A percentile compares a stretch with the other conserved stretches of the same genome.
phyloP scores from a whole-genome alignment of 1,140 invertebrate species.

The Akabosia matsudoensis region DNA sequence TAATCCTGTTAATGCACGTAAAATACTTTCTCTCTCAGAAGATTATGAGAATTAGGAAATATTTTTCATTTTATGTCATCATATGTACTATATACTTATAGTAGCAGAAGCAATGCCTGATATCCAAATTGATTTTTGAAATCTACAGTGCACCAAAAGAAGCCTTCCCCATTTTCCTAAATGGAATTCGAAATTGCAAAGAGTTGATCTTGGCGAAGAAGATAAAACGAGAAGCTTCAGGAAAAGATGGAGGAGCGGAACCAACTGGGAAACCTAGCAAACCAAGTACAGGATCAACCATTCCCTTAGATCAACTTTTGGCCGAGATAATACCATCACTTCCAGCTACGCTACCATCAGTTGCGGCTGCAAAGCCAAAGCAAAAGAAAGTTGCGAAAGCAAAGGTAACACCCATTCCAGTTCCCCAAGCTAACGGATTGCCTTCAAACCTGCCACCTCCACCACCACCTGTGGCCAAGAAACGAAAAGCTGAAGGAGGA shows the following conservation, averaged over 20 bases:
- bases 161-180: conserved; percentile 33
- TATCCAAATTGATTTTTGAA: too few species aligned
- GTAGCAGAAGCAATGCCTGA: too few species aligned
- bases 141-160: conserved; percentile 28
- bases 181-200: conserved; percentile 35
- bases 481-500: conserved; percentile 12
- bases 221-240: conserved; percentile 34
- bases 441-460: conserved; percentile 1
- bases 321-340: background rate
- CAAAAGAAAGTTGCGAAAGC: background rate
- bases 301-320: background rate
- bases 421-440: conserved; percentile 19
- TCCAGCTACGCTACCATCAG: background rate
- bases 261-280: background rate
- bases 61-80: too few species aligned
- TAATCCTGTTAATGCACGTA: too few species aligned
- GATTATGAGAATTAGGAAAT: too few species aligned
- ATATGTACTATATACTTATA: too few species aligned
- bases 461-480: conserved; percentile 22
- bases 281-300: background rate
- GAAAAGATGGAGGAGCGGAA: conserved; percentile 2
- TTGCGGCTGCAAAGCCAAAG: background rate
- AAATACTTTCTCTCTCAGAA: too few species aligned
- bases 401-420: background rate
- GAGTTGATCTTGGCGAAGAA: conserved; percentile 35